Evolutionary conservation across 2,113 vertebrate species (phyloP).

Genomic region (Cephalopterus ornatus): DNA sequence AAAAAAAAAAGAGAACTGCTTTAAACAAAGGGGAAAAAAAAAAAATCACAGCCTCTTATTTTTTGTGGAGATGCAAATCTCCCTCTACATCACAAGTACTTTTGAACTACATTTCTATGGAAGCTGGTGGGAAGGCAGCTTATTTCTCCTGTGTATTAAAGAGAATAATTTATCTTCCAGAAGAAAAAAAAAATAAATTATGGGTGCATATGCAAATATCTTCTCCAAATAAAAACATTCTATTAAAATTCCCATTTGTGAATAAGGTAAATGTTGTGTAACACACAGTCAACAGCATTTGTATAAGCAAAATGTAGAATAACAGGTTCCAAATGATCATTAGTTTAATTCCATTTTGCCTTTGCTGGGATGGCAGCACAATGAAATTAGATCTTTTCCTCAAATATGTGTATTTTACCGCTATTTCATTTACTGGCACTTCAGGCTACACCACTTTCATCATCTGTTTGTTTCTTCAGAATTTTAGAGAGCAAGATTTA

Average conservation of each 20-base stretch:
- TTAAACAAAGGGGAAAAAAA: not conserved
- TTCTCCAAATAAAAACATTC: not conserved
- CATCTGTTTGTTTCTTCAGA: not conserved
- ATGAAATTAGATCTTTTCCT: not conserved
- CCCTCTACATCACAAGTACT: not conserved
- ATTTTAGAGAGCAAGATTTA: not conserved
- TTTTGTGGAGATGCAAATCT: not conserved
- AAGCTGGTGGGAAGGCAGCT: not conserved
- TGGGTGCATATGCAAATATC: not conserved
- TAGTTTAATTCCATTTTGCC: not conserved
- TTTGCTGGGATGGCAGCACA: not conserved
- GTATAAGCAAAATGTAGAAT: not conserved
- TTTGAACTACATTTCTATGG: not conserved
- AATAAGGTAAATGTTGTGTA: not conserved
- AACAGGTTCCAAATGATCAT: not conserved
- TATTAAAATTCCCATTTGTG: not conserved
- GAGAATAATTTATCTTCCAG: not conserved
- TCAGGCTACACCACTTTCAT: not conserved
- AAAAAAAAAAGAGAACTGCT: not conserved
- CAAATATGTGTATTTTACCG: not conserved
- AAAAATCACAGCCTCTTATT: not conserved
- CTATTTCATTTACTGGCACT: not conserved
- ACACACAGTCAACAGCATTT: rapidly evolving
- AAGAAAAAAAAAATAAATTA: not conserved
- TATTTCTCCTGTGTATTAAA: not conserved